A percentile compares a stretch with the other conserved stretches of the same genome.
These are phyloP conservation scores for Subacronicta megacephala DNA, from an alignment of 2,888 invertebrate species.

Conservation along the genomic window DNA sequence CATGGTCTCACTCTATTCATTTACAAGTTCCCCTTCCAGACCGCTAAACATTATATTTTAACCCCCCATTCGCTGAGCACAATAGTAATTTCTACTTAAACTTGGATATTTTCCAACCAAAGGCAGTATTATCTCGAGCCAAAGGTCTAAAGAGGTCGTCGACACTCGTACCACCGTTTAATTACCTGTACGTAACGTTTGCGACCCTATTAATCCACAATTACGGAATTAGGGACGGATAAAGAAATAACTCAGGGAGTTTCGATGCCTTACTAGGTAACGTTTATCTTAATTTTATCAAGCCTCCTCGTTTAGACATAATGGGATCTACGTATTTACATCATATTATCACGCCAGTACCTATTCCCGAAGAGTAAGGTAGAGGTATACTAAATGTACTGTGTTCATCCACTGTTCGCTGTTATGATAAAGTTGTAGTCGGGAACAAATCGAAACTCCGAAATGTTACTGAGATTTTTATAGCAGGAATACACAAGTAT, in stretches of 20 bases:
- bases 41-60: no score
- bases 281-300: constrained; percentile 59
- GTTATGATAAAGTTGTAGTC: no score
- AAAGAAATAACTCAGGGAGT: constrained; percentile 50
- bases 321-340: constrained; percentile 17
- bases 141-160: constrained; percentile 55
- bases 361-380: no score
- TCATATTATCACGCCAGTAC: no score
- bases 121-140: constrained; percentile 36
- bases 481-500: no score
- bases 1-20: no score
- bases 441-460: no score
- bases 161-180: constrained; percentile 55
- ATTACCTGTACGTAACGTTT: constrained; percentile 58
- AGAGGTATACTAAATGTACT: no score
- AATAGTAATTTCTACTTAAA: constrained; percentile 21
- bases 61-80: neutral
- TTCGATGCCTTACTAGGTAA: constrained; percentile 32
- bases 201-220: constrained; percentile 65
- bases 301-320: constrained; percentile 21
- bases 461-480: no score
- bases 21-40: no score
- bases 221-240: constrained; percentile 54
- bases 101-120: constrained; percentile 33
- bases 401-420: no score